Percentiles rank a stretch among this genome's conserved stretches.
These are phyloP conservation scores for Cylas formicarius DNA, from an alignment of 1,140 invertebrate genomes.

Conservation along the genomic window DNA sequence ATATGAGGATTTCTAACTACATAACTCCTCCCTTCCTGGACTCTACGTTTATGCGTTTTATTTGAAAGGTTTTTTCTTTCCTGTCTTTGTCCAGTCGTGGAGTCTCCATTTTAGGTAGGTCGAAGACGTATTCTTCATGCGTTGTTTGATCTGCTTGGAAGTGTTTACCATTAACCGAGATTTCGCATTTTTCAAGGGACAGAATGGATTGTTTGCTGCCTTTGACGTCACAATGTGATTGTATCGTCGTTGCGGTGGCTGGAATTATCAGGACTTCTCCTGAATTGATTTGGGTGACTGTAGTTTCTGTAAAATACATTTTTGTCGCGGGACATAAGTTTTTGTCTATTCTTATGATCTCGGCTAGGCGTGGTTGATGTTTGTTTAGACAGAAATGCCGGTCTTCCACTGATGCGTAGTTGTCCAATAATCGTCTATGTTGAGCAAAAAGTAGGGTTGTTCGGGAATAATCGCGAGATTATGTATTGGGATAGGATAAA, in stretches of 20 bases:
- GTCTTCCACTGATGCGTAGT: background rate
- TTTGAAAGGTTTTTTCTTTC: no score
- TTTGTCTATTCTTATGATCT: background rate
- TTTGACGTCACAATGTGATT: no score
- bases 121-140: slow-evolving; percentile 3
- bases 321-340: background rate
- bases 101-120: slow-evolving; percentile 1
- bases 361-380: background rate
- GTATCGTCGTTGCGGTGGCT: no score
- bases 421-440: background rate
- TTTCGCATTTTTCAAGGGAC: background rate
- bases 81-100: no score
- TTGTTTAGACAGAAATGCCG: background rate
- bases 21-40: slow-evolving; percentile 8
- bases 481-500: slow-evolving; percentile 6
- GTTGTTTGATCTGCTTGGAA: background rate
- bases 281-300: background rate
- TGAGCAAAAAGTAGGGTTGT: slow-evolving; percentile 6
- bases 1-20: no score
- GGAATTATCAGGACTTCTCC: slow-evolving; percentile 3
- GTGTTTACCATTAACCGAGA: background rate
- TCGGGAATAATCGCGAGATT: background rate
- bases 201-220: background rate
- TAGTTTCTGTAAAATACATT: background rate
- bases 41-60: no score